Base-by-base conservation (phyloP, 2,888 invertebrate species). In the Tinea pellionella region DNA sequence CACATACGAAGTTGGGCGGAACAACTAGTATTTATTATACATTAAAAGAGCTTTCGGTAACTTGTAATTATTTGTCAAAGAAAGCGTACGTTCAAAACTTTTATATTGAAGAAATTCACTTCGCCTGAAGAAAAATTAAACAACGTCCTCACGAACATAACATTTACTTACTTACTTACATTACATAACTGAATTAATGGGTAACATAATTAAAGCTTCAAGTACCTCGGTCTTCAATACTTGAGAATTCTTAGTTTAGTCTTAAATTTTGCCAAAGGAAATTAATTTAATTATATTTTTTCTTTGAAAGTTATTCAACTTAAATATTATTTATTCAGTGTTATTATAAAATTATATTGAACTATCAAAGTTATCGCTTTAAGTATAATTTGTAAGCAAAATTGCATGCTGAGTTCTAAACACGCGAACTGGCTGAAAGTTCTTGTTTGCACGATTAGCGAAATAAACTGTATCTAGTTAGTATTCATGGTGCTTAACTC, bases 381-480 rank as follows among this genome's bases (percentile, higher is more conserved):
- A 37, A 37, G 37, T 37, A 37, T 37, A 37, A 37, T 37, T 37
- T 37, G 37, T 37, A 55, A 55, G 29, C n/a, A 29, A 55, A 55
- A 24, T 55, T 55, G 55, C 55, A 19, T 24, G 2, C 24, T 13
- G 13, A 15, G 55, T 55, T 55, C 12, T 19, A 24, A 55, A 55
- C 19, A 55, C 47, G 55, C 18, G 29, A 19, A 18, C 55, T 24
- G 19, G 55, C 55, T 55, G 47, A 76, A 80, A 84, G 78, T 81
- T 81, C 78, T 78, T 83, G 80, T 85, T 86, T 82, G 77, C 75
- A 71, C 85, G 80, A 86, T 85, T 86, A 85, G 80, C 82, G 78
- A 80, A 80, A 80, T 83, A 82, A 85, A 84, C 83, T 82, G 80
- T 80, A 69, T 72, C 83, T 84, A 72, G 70, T 86, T 86, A 80